phyloP scores from a whole-genome alignment of 2,888 invertebrate genomes.

The Lasioglossum zephyrum region DNA sequence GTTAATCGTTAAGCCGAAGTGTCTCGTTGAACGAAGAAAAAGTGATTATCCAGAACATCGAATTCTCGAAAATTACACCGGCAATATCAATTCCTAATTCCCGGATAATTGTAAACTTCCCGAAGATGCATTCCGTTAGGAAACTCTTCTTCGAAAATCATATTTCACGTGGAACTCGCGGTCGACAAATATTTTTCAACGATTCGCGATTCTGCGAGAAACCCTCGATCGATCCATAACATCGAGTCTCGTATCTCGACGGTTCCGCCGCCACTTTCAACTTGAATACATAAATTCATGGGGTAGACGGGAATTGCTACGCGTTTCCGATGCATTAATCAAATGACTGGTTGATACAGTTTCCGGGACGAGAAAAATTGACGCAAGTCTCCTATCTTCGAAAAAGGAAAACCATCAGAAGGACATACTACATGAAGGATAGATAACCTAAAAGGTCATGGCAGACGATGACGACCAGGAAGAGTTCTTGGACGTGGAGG shows the following conservation, averaged over 20 bases:
- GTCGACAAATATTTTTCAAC: neutral
- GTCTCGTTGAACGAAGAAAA: neutral
- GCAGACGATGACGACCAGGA: neutral
- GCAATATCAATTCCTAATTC: neutral
- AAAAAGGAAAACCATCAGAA: neutral
- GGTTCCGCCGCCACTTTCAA: conserved; percentile 45
- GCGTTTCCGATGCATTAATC: conserved; percentile 37
- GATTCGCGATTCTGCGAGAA: neutral
- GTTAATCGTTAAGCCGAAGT: neutral
- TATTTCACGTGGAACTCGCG: neutral
- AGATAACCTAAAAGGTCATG: neutral
- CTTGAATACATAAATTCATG: conserved; percentile 48
- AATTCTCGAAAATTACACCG: neutral
- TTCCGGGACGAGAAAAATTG: neutral
- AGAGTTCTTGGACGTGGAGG: neutral
- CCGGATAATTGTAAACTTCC: neutral
- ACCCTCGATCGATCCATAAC: neutral
- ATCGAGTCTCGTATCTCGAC: conserved; percentile 8
- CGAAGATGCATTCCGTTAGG: neutral
- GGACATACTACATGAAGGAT: neutral
- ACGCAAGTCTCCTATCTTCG: neutral
- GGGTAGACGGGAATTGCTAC: conserved; percentile 31
- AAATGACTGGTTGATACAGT: neutral
- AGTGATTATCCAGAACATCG: neutral
- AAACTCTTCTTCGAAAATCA: neutral